Evolutionary conservation across 2,888 invertebrate species (phyloP), one percentile per base, ranked within the genome.

Genomic region (Trichopoda pennipes): DNA sequence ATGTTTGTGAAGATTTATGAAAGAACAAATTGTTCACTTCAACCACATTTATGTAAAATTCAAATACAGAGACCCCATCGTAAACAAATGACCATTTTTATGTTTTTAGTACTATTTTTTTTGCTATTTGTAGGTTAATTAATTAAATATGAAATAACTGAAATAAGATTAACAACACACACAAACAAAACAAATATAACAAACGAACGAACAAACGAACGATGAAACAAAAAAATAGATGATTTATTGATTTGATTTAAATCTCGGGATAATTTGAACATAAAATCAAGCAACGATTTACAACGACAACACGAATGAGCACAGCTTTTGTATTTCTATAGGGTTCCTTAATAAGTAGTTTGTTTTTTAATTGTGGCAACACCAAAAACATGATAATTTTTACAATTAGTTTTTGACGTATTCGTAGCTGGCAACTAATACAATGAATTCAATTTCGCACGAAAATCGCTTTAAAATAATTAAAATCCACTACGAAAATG

Each of bases 181-280:
- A 44, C 53, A 53, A 9, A 63, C 2, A 32, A 64, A 47, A n/a
- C 21, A 38, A 49, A 75, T 66, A 17, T 51, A 49, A n/a, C 7
- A 19, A 35, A 44, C 12, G 35, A n/a, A n/a, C n/a, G n/a, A n/a
- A n/a, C n/a, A n/a, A n/a, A n/a, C n/a, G n/a, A n/a, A n/a, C n/a
- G n/a, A n/a, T n/a, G n/a, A n/a, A n/a, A n/a, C n/a, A n/a, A n/a
- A n/a, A n/a, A n/a, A n/a, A 70, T n/a, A n/a, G 21, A 74, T 77
- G 81, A 81, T 81, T 81, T 77, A 77, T 81, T 69, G 77, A 77
- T 77, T 73, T 63, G n/a, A 42, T 64, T 64, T 35, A 42, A 72
- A 56, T 76, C 81, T 63, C 81, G 44, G 35, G 73, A 77, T 64
- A 74, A 53, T 63, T 77, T 56, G 3, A 63, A 42, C 55, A 61